Evolutionary conservation across 2,797 vertebrate genomes (phyloP).

Genomic region (Artibeus lituratus): DNA sequence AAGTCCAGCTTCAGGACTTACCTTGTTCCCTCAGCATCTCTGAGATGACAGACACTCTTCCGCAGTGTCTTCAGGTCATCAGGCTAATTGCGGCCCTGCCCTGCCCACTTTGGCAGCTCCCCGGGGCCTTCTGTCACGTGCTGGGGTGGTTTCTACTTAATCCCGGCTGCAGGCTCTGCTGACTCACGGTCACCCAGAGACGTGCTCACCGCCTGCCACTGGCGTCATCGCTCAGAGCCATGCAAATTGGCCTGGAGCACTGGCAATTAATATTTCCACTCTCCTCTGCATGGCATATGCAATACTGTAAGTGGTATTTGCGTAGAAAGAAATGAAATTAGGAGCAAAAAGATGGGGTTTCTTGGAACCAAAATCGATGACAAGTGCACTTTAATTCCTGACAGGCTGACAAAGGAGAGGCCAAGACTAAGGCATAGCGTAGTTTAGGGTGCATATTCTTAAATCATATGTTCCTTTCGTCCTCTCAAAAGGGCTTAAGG

Average conservation of each 20-base stretch:
- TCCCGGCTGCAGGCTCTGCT: neutral
- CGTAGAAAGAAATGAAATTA: constrained; percentile 43
- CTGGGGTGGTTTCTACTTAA: neutral
- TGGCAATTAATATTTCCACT: constrained; percentile 54
- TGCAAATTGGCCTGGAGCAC: constrained; percentile 18
- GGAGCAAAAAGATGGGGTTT: neutral
- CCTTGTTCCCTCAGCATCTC: neutral
- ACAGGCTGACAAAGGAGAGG: neutral
- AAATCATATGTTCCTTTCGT: neutral
- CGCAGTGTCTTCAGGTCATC: neutral
- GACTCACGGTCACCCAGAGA: constrained; percentile 27
- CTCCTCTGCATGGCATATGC: neutral
- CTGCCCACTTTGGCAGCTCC: neutral
- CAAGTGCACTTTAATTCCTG: neutral
- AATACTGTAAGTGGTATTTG: constrained; percentile 5
- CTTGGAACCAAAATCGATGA: constrained; percentile 32
- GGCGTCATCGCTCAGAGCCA: constrained; percentile 19
- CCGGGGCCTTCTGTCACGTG: neutral
- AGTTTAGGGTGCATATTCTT: neutral
- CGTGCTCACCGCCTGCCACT: neutral
- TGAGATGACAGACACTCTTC: neutral
- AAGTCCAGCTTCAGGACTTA: neutral
- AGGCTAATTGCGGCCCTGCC: neutral
- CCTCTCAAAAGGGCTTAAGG: neutral
- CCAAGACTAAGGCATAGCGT: neutral